A percentile compares a stretch with the other conserved stretches of the same genome.
phyloP scores from a whole-genome alignment of 2,797 vertebrate genomes.

The Enteromius paludinosus region DNA sequence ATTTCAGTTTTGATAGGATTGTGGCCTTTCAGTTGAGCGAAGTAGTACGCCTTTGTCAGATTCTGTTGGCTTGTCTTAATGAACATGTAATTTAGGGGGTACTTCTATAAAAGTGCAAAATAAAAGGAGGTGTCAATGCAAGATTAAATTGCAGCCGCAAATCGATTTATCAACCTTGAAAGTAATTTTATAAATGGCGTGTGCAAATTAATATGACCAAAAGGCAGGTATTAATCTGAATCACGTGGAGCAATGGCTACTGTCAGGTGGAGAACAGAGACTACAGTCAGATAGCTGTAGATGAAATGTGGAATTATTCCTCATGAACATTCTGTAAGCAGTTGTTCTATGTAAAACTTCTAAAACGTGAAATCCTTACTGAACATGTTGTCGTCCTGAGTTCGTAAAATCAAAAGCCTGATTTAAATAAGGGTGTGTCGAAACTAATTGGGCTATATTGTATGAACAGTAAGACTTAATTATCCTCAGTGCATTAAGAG shows the following conservation, averaged over 20 bases:
- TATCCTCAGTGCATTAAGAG: background rate
- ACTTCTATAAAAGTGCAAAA: background rate
- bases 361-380: background rate
- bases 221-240: constrained; percentile 20
- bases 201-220: background rate
- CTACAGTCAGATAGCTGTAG: background rate
- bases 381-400: background rate
- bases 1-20: background rate
- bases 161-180: constrained; percentile 19
- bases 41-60: background rate
- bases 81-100: background rate
- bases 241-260: background rate
- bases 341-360: background rate
- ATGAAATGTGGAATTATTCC: background rate
- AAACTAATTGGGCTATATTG: background rate
- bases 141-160: background rate
- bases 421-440: background rate
- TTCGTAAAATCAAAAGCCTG: background rate
- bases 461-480: background rate
- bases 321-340: background rate
- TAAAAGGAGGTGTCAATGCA: background rate
- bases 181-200: constrained; percentile 7
- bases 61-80: constrained; percentile 11
- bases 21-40: background rate
- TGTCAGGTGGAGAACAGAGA: background rate